Evolutionary conservation across 2,113 vertebrate species (phyloP).

Genomic region (Petaurus breviceps): DNA sequence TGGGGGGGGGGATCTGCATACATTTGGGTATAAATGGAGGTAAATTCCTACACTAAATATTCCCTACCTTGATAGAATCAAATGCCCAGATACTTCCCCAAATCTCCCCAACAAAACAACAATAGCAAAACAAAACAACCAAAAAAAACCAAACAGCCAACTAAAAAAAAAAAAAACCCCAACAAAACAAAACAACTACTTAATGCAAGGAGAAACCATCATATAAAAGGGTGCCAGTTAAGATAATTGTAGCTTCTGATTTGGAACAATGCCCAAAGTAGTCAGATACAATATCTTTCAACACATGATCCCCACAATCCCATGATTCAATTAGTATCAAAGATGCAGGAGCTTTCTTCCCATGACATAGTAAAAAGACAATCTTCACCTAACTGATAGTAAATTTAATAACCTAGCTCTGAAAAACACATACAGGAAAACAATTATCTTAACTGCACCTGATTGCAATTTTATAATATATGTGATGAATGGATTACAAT

Average conservation of each 20-base stretch:
- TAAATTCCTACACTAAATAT: background rate
- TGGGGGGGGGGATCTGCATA: background rate
- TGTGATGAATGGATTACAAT: background rate
- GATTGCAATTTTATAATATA: background rate
- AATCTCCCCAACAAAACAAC: no score
- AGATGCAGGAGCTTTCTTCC: conserved; percentile 24
- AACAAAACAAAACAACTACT: background rate
- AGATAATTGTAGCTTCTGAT: conserved; percentile 34
- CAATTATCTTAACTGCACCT: conserved; percentile 4
- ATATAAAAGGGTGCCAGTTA: conserved; percentile 19
- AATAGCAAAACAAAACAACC: no score
- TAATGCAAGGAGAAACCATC: background rate
- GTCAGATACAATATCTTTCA: conserved; percentile 30
- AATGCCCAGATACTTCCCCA: background rate
- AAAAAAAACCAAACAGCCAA: no score
- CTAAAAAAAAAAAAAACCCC: no score
- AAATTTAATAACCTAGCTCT: conserved; percentile 26
- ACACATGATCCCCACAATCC: conserved; percentile 44
- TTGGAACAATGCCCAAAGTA: conserved; percentile 40
- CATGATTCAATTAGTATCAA: conserved; percentile 35
- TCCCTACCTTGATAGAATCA: background rate
- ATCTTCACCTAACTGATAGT: conserved; percentile 11
- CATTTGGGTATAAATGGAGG: background rate
- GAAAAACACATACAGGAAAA: conserved; percentile 12
- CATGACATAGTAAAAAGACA: conserved; percentile 20